phyloP scores from a whole-genome alignment of 2,797 vertebrate species.

The Macrochelys suwanniensis region DNA sequence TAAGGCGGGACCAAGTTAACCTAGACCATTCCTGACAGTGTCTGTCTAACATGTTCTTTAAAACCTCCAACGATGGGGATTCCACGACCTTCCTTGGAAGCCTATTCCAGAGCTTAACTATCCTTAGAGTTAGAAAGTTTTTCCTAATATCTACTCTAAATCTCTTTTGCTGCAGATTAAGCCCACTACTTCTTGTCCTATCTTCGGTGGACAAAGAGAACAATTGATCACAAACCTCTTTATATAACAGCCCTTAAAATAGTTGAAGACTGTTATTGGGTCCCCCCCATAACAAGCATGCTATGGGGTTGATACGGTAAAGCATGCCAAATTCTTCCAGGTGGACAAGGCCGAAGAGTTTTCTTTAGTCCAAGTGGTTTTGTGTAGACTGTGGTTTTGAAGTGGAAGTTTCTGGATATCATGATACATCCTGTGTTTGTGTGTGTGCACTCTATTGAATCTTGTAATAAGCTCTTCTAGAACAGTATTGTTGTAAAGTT shows the following conservation, averaged over 20 bases:
- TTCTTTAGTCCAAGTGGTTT: background rate
- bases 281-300: background rate
- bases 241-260: background rate
- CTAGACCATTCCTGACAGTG: too few species aligned
- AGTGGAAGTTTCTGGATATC: background rate
- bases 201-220: background rate
- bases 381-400: background rate
- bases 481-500: background rate
- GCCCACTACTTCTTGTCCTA: background rate
- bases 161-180: background rate
- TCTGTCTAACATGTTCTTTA: background rate
- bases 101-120: background rate
- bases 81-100: background rate
- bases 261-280: background rate
- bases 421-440: background rate
- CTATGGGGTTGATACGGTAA: background rate
- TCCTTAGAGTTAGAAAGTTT: too few species aligned
- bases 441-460: background rate
- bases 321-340: background rate
- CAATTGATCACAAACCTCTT: background rate
- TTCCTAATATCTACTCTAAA: too few species aligned
- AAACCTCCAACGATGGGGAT: too few species aligned
- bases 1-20: background rate
- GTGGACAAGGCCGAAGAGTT: background rate
- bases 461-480: background rate